These are phyloP conservation scores for Pampus argenteus DNA, from an alignment of 2,797 vertebrate genomes.

Conservation along the genomic window DNA sequence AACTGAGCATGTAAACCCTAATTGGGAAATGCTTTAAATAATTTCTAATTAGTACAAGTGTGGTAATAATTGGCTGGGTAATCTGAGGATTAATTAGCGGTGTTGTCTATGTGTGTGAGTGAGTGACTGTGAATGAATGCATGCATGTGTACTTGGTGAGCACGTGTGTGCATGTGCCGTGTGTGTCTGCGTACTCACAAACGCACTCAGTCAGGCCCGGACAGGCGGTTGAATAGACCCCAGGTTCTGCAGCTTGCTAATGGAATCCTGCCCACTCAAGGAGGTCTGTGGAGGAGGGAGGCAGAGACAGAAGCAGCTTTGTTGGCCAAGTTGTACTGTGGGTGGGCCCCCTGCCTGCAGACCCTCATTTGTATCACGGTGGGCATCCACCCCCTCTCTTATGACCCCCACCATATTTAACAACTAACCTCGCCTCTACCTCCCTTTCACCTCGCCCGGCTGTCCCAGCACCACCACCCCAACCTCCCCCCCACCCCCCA, in stretches of 20 bases:
- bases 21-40: conserved; percentile 93
- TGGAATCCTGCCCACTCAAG: conserved; percentile 85
- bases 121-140: conserved; percentile 74
- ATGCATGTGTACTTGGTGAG: conserved; percentile 52
- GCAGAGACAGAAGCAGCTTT: conserved; percentile 91
- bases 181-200: conserved; percentile 24
- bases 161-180: conserved; percentile 40
- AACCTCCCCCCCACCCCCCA: conserved; percentile 24
- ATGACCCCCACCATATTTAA: conserved; percentile 81
- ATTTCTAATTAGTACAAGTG: conserved; percentile 96
- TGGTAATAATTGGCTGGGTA: conserved; percentile 92
- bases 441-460: conserved; percentile 72
- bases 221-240: conserved; percentile 77
- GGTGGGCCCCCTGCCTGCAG: conserved; percentile 88
- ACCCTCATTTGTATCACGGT: conserved; percentile 92
- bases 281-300: conserved; percentile 83
- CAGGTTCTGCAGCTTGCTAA: conserved; percentile 84
- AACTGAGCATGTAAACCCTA: conserved; percentile 87
- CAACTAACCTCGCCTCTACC: conserved; percentile 76
- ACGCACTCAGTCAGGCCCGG: conserved; percentile 62
- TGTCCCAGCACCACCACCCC: conserved; percentile 26
- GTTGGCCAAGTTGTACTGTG: conserved; percentile 90
- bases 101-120: conserved; percentile 78
- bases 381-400: conserved; percentile 79
- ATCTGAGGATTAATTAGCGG: conserved; percentile 93